Percentiles rank a stretch among this genome's conserved stretches.
Conservation (phyloP, 2,888 invertebrate species). For the Tholera decimalis region DNA sequence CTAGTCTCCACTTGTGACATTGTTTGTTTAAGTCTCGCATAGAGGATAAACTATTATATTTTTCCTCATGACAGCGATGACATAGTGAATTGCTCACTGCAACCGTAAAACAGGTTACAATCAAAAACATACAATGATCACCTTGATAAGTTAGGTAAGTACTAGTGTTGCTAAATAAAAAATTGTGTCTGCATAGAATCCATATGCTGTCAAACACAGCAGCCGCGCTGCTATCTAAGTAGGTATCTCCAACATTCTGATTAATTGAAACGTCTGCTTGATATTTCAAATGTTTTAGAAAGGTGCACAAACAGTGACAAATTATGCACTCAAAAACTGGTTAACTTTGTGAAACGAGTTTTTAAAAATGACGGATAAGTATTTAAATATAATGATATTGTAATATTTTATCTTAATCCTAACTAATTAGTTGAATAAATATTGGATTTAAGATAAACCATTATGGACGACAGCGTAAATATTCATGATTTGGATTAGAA, state of each 20-base stretch:
- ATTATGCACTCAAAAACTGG: constrained; percentile 41
- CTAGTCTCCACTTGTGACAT: too few relatives aligned
- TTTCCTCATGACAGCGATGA: too few relatives aligned
- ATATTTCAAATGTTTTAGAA: constrained; percentile 45
- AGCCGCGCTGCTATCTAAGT: constrained; percentile 13
- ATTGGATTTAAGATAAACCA: constrained; percentile 13
- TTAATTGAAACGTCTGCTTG: constrained; percentile 38
- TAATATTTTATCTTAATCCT: constrained; percentile 39
- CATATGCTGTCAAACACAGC: constrained; percentile 3
- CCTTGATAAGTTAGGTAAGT: not conserved
- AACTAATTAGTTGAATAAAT: constrained; percentile 39
- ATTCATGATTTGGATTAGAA: constrained; percentile 16
- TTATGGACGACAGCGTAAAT: constrained; percentile 2
- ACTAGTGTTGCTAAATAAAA: not conserved
- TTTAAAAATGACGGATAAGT: constrained; percentile 39
- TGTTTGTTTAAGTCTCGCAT: too few relatives aligned
- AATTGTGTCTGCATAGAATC: not conserved
- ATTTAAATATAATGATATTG: constrained; percentile 22
- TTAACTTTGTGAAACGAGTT: constrained; percentile 59
- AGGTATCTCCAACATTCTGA: constrained; percentile 27
- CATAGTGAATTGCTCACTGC: too few relatives aligned
- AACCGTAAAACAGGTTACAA: too few relatives aligned
- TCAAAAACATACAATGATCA: not conserved
- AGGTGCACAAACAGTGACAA: constrained; percentile 50
- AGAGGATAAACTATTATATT: too few relatives aligned